Percentiles rank a stretch among this genome's conserved stretches.
These are phyloP conservation scores for Cavia porcellus DNA, from an alignment of 2,113 vertebrate genomes.

Conservation along the genomic window DNA sequence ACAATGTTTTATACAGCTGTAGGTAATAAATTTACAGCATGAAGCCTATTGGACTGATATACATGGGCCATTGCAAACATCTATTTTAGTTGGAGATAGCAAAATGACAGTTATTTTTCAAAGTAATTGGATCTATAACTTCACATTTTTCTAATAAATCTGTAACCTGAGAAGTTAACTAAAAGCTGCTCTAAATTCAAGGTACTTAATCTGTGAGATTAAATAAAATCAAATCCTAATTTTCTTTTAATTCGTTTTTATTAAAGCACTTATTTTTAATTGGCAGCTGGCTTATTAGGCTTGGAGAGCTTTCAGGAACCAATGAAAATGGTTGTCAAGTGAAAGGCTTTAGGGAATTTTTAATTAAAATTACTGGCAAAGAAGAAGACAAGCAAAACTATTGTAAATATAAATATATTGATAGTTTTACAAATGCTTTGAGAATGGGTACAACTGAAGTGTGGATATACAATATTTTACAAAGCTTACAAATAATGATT, in stretches of 20 bases:
- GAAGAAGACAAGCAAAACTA: neutral
- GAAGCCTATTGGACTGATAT: neutral
- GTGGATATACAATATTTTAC: neutral
- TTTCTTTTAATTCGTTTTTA: conserved; percentile 31
- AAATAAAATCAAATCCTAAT: conserved; percentile 23
- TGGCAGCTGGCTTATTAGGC: neutral
- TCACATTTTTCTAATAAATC: conserved; percentile 26
- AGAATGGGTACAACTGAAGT: conserved; percentile 2
- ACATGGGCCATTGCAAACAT: neutral
- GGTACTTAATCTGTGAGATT: neutral
- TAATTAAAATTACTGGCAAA: conserved; percentile 59
- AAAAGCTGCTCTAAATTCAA: conserved; percentile 36
- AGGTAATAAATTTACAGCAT: neutral
- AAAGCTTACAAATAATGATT: neutral
- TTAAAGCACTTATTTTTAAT: conserved; percentile 33
- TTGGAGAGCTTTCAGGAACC: conserved; percentile 20
- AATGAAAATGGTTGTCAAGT: conserved; percentile 11
- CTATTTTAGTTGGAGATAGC: neutral
- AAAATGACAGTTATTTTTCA: conserved; percentile 47
- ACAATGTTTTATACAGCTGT: neutral
- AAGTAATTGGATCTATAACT: conserved; percentile 50
- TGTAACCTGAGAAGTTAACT: conserved; percentile 39
- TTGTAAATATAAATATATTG: neutral
- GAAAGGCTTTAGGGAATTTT: conserved; percentile 46
- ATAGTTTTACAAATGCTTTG: neutral